Base-by-base conservation (phyloP, 2,888 invertebrate genomes). In the Cetonia aurata region DNA sequence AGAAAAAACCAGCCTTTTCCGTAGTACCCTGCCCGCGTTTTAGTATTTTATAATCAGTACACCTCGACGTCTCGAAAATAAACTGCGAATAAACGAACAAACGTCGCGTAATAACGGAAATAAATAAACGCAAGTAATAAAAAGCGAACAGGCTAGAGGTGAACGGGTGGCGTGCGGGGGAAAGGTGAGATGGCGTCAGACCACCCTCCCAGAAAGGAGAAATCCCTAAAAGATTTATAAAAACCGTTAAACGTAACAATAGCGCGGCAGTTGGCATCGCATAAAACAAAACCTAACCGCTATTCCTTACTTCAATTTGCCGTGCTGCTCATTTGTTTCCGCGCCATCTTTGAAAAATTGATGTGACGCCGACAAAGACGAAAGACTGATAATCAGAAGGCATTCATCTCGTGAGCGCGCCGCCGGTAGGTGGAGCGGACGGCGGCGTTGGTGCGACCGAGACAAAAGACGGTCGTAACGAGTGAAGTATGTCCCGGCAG, bases 281-380 rank as follows among this genome's bases (percentile, higher is more conserved):
- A 83, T 85, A 85, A 84, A 85, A 84, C 84, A 84, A 83, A 81
- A 84, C 82, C 83, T 83, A 84, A 84, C 85, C 84, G 84, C 85
- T 84, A 84, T 85, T 84, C 83, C 85, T 85, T 84, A 84, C 84
- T 83, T 81, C 84, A 85, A 85, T 85, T 85, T 84, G 81, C 80
- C 81, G 83, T 77, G 82, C 79, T 81, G 83, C 84, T 85, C 85
- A 85, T 85, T 85, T 84, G 83, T 85, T 84, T 84, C 82, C 83
- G 82, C 83, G 83, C 82, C 84, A 82, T 82, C 78, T 82, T 81
- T 85, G 84, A 84, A 85, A 84, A 83, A 85, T 85, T 85, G 84
- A 85, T 85, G 84, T 81, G 85, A 84, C 84, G 84, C 81, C 83
- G 84, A 84, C 84, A 83, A 80, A 83, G 84, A 83, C 82, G 80